A percentile compares a stretch with the other conserved stretches of the same genome.
These are phyloP conservation scores for Cairina moschata DNA, from an alignment of 2,113 vertebrate species.

Conservation along the genomic window DNA sequence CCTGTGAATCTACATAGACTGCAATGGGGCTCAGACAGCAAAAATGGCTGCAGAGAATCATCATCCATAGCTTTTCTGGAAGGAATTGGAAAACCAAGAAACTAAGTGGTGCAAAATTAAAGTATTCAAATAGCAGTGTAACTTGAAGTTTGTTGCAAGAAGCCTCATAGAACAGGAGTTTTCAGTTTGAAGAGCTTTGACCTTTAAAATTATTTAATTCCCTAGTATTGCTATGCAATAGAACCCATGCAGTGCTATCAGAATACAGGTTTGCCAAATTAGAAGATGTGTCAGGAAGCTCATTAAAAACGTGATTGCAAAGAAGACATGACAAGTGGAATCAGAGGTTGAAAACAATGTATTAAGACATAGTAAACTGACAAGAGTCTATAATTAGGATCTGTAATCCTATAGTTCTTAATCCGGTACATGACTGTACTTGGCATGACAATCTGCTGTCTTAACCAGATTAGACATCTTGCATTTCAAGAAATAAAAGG, in stretches of 20 bases:
- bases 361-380: constrained; percentile 13
- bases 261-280: neutral
- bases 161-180: neutral
- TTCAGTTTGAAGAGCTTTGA: neutral
- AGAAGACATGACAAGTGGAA: neutral
- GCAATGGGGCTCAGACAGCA: neutral
- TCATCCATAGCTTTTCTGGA: neutral
- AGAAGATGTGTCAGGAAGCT: neutral
- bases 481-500: constrained; percentile 35
- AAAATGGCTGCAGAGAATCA: neutral
- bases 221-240: neutral
- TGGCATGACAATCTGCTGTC: neutral
- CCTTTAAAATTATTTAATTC: neutral
- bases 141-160: neutral
- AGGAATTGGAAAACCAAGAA: neutral
- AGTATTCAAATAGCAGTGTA: neutral
- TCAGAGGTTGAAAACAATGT: constrained; percentile 33
- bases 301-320: neutral
- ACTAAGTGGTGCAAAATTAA: neutral
- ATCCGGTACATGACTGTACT: constrained; percentile 20
- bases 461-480: constrained; percentile 40
- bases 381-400: constrained; percentile 54
- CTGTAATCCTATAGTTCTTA: constrained; percentile 59
- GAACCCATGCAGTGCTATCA: neutral
- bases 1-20: neutral